Percentiles rank a stretch among this genome's conserved stretches.
These are phyloP conservation scores for Psococerastis gibbosa DNA, from an alignment of 2,888 invertebrate genomes.

Conservation along the genomic window DNA sequence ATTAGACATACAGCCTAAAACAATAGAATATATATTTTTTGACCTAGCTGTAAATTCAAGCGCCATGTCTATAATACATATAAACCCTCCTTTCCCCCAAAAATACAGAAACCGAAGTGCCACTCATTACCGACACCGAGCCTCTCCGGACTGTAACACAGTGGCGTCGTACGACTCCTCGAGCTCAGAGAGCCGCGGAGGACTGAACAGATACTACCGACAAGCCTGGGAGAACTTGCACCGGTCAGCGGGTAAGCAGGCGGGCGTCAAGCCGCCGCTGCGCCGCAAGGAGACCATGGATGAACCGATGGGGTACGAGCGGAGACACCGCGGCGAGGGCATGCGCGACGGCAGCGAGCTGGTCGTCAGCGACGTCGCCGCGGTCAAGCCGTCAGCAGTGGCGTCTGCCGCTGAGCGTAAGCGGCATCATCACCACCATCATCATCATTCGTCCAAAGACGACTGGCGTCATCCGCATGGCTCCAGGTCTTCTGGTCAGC, in stretches of 20 bases:
- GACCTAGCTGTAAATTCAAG: no score
- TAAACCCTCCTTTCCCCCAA: no score
- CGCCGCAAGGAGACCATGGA: constrained; percentile 53
- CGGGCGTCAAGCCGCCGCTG: constrained; percentile 31
- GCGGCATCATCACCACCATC: constrained; percentile 58
- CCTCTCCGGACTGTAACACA: constrained; percentile 78
- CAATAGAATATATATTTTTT: no score
- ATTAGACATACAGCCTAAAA: no score
- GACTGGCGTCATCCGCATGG: constrained; percentile 14
- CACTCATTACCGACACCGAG: constrained; percentile 63
- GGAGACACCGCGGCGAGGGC: constrained; percentile 27
- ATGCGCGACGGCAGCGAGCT: constrained; percentile 57
- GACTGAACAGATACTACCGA: constrained; percentile 71
- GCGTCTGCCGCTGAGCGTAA: constrained; percentile 36
- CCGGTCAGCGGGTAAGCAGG: constrained; percentile 50
- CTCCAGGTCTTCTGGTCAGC: constrained; percentile 30
- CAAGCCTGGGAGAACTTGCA: constrained; percentile 88
- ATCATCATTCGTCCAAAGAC: constrained; percentile 32
- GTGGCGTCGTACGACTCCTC: constrained; percentile 79
- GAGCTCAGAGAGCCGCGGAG: constrained; percentile 63
- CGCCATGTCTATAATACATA: no score
- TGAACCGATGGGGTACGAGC: constrained; percentile 31
- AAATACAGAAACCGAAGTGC: constrained; percentile 57
- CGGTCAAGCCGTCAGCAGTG: constrained; percentile 20
- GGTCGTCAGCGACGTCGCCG: constrained; percentile 43